phyloP scores from a whole-genome alignment of 2,888 invertebrate species.

The Leptopilina myrica region DNA sequence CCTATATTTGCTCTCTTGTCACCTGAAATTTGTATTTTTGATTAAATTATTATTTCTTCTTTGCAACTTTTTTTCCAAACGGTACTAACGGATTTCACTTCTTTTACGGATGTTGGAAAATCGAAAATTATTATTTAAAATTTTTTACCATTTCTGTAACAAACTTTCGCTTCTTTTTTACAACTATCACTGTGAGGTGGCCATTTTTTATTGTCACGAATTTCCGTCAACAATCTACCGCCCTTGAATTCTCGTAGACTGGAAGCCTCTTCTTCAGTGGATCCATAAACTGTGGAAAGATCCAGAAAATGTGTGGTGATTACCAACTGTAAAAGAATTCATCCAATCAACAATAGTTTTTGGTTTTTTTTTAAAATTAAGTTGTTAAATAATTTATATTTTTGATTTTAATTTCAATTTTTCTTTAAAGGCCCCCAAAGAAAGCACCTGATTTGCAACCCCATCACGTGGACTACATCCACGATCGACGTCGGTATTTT shows the following conservation, averaged over 20 bases:
- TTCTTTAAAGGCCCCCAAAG: too few relatives aligned
- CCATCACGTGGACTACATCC: constrained; percentile 79
- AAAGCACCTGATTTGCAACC: constrained; percentile 78
- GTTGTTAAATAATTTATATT: too few relatives aligned
- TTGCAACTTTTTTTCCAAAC: too few relatives aligned
- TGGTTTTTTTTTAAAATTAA: constrained; percentile 80
- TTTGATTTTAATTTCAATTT: too few relatives aligned
- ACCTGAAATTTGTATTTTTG: constrained; percentile 76
- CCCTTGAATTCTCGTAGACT: constrained; percentile 83
- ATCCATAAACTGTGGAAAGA: constrained; percentile 89
- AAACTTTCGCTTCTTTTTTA: constrained; percentile 82
- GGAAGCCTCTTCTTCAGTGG: constrained; percentile 81
- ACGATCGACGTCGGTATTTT: constrained; percentile 82
- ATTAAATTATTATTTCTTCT: too few relatives aligned
- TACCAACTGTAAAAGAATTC: constrained; percentile 78
- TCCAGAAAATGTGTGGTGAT: constrained; percentile 87
- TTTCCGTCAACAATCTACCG: constrained; percentile 83
- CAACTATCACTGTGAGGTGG: constrained; percentile 84
- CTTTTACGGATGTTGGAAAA: too few relatives aligned
- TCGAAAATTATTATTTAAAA: neutral
- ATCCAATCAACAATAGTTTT: constrained; percentile 78
- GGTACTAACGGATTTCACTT: too few relatives aligned
- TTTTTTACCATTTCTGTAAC: constrained; percentile 84
- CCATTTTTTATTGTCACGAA: constrained; percentile 82
- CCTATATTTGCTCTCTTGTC: constrained; percentile 88